Evolutionary conservation across 2,797 vertebrate genomes (phyloP).

Genomic region (Uromys caudimaculatus): DNA sequence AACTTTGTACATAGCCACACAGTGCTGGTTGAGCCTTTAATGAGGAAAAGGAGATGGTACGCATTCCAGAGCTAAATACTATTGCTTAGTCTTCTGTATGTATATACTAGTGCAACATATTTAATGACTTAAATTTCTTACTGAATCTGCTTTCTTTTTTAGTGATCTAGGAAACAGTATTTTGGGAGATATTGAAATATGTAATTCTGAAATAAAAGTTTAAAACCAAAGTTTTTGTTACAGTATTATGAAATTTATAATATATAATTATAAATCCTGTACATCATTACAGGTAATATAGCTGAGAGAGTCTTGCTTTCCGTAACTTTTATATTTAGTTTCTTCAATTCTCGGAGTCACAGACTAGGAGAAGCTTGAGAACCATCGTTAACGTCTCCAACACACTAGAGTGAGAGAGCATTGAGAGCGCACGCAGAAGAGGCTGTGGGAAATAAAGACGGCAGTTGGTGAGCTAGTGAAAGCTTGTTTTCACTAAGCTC

Average conservation of each 20-base stretch:
- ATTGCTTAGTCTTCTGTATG: conserved; percentile 92
- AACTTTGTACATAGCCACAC: conserved; percentile 85
- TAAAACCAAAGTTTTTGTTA: conserved; percentile 84
- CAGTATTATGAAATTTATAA: conserved; percentile 60
- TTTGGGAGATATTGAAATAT: conserved; percentile 93
- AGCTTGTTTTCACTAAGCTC: neutral
- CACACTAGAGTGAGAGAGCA: neutral
- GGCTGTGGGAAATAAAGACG: neutral
- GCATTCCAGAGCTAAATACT: conserved; percentile 94
- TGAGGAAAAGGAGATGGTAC: conserved; percentile 87
- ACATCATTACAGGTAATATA: conserved; percentile 65
- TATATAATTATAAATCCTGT: conserved; percentile 67
- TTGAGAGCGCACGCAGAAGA: neutral
- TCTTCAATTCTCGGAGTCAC: conserved; percentile 59
- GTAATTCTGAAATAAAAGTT: conserved; percentile 89
- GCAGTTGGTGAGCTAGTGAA: neutral
- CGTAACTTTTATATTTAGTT: conserved; percentile 33
- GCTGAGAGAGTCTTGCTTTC: conserved; percentile 53
- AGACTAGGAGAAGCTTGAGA: conserved; percentile 41
- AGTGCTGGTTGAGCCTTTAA: conserved; percentile 88
- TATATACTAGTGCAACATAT: conserved; percentile 93
- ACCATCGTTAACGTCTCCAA: neutral
- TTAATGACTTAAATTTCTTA: conserved; percentile 94
- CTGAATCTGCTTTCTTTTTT: conserved; percentile 94
- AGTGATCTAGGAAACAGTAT: conserved; percentile 93